Evolutionary conservation across 2,113 vertebrate genomes (phyloP).

Genomic region (Pollachius pollachius): DNA sequence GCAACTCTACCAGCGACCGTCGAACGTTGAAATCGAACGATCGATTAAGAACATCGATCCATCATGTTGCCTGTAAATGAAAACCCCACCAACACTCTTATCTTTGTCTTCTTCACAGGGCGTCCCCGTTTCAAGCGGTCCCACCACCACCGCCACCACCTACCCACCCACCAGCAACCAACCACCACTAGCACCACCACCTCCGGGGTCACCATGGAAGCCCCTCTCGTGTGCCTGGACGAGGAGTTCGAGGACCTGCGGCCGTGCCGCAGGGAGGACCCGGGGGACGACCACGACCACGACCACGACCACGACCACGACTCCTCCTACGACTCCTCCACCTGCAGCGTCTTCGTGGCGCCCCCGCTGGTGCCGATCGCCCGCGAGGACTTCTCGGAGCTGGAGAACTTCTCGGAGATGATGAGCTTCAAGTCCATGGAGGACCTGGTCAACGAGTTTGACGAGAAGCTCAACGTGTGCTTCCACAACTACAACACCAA

Average conservation of each 20-base stretch:
- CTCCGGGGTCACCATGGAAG: constrained; percentile 79
- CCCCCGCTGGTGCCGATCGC: constrained; percentile 68
- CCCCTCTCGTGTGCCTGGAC: constrained; percentile 88
- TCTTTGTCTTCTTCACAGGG: too few relatives aligned
- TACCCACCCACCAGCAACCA: too few relatives aligned
- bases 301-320: constrained; percentile 28
- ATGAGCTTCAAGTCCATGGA: constrained; percentile 98
- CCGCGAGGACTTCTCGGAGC: constrained; percentile 89
- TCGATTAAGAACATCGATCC: too few relatives aligned
- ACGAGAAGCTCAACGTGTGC: constrained; percentile 92
- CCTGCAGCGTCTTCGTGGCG: constrained; percentile 59
- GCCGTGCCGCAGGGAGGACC: constrained; percentile 77
- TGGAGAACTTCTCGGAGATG: constrained; percentile 94
- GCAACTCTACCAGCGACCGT: too few relatives aligned
- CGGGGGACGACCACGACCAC: constrained; percentile 56
- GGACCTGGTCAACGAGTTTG: constrained; percentile 91
- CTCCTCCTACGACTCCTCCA: constrained; percentile 64
- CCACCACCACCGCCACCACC: too few relatives aligned
- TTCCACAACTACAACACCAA: constrained; percentile 95
- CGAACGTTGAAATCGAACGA: too few relatives aligned
- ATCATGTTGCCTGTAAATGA: too few relatives aligned
- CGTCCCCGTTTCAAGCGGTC: too few relatives aligned
- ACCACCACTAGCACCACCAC: background rate
- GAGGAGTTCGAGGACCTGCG: constrained; percentile 92
- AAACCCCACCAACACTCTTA: too few relatives aligned